Conservation (phyloP, 1,140 invertebrate species). For the Drosophila santomea region DNA sequence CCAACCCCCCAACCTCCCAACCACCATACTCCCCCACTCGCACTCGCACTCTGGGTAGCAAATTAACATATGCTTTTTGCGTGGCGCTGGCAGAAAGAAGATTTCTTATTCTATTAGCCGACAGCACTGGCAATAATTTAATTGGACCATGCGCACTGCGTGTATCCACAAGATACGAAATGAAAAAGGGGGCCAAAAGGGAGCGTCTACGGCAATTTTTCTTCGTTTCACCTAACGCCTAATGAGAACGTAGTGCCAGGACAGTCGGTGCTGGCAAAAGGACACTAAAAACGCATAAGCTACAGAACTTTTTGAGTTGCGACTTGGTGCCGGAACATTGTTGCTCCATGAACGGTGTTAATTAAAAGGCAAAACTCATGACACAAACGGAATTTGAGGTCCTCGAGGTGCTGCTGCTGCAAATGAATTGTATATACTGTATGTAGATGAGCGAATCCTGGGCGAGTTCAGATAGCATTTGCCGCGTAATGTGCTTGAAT, state of each 20-base stretch:
- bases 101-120: constrained; percentile 64
- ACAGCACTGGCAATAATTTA: constrained; percentile 70
- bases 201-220: constrained; percentile 72
- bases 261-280: constrained; percentile 12
- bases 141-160: constrained; percentile 77
- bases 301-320: constrained; percentile 59
- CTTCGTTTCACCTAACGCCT: constrained; percentile 59
- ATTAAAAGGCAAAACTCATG: constrained; percentile 67
- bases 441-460: constrained; percentile 43
- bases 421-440: constrained; percentile 47
- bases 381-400: constrained; percentile 47
- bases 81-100: constrained; percentile 52
- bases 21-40: constrained; percentile 5
- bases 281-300: constrained; percentile 62
- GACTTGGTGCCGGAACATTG: constrained; percentile 26
- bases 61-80: constrained; percentile 80
- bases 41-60: constrained; percentile 24
- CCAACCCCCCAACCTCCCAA: too few relatives aligned
- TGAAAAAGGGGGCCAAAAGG: constrained; percentile 33
- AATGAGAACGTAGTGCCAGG: constrained; percentile 74
- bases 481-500: constrained; percentile 61
- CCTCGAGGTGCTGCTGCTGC: constrained; percentile 24
- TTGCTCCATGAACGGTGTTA: constrained; percentile 31
- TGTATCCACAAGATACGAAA: constrained; percentile 51
- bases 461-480: constrained; percentile 38